Evolutionary conservation across 2,888 invertebrate species (phyloP), one percentile per base, ranked within the genome.

Genomic region (Charanyca ferruginea): DNA sequence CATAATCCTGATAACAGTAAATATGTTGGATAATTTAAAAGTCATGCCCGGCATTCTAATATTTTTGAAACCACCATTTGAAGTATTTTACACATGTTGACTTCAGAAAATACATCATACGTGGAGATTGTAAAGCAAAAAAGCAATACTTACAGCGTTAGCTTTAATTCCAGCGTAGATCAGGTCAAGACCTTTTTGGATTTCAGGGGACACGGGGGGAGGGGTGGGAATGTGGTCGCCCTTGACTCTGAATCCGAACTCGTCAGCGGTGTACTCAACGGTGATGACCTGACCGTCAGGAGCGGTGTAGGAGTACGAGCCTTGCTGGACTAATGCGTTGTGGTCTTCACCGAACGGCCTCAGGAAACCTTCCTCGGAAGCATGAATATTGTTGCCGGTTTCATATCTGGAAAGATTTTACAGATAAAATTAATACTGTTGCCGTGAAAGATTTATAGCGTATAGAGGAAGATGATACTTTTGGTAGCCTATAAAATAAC

Each of bases 171-270:
- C 98, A 66, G 98, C 98, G 90, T 97, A 98, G 91, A 98, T 98
- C 87, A 98, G 97, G 91, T 98, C 98, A 71, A 98, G 96, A 61
- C 98, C 98, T 90, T 98, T 98, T 92, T 98, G 98, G 85, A 98
- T 98, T 95, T 98, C 98, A 73, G 97, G 96, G 60, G 98, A 98
- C 28, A 98, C 97, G 71, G 98, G 98, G 16, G 98, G 98, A 71
- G 98, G 97, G 57, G 98, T 98, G 73, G 98, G 98, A 86, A 98
- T 96, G 89, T 98, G 98, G 90, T 97, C 98, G 0, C 98, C 98
- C 79, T 96, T 96, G 57, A 98, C 97, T 79, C 97, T 97, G 96
- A 98, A 98, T 53, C 98, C 98, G 83, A 96, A 96, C 90, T 98
- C 98, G 85, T 98, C 98, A 82, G 98, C 98, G 20, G 97, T 97